Evolutionary conservation across 1,140 invertebrate species (phyloP).

Genomic region (Heliconius congener): DNA sequence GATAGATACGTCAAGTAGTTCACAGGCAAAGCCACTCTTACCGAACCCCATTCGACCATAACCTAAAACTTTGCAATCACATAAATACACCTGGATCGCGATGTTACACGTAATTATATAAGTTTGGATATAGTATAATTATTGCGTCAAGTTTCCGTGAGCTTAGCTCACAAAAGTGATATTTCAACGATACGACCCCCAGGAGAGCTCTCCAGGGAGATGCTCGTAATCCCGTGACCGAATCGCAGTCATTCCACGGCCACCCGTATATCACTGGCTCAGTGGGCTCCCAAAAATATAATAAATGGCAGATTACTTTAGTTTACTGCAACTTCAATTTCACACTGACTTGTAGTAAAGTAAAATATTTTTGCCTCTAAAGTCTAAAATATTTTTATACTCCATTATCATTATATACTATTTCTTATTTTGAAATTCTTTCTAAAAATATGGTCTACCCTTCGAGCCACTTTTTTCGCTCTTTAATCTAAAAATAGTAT

Average conservation of each 20-base stretch:
- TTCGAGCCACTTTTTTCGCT: not conserved
- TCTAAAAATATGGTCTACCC: not conserved
- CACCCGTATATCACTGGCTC: slow-evolving; percentile 37
- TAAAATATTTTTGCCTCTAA: not conserved
- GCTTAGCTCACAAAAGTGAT: slow-evolving; percentile 32
- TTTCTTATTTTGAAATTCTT: not conserved
- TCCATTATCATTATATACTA: not conserved
- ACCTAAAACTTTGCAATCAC: slow-evolving; percentile 6
- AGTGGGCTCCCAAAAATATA: slow-evolving; percentile 22
- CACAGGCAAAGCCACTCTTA: not conserved
- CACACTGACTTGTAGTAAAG: slow-evolving; percentile 9
- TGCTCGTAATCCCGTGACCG: slow-evolving; percentile 37
- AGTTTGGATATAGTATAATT: slow-evolving; percentile 39
- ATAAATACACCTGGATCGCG: slow-evolving; percentile 22
- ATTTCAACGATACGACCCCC: slow-evolving; percentile 37
- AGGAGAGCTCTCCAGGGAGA: slow-evolving; percentile 19
- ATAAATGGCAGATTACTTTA: slow-evolving; percentile 17
- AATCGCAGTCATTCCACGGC: slow-evolving; percentile 32
- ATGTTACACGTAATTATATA: slow-evolving; percentile 28
- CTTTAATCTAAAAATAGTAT: not conserved
- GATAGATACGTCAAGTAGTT: not conserved
- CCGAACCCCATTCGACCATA: not conserved
- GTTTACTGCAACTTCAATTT: slow-evolving; percentile 17
- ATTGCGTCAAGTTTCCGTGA: slow-evolving; percentile 35
- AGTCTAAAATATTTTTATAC: not conserved